A percentile compares a stretch with the other conserved stretches of the same genome.
These are phyloP conservation scores for Perizoma affinitatum DNA, from an alignment of 2,888 invertebrate genomes.

Conservation along the genomic window DNA sequence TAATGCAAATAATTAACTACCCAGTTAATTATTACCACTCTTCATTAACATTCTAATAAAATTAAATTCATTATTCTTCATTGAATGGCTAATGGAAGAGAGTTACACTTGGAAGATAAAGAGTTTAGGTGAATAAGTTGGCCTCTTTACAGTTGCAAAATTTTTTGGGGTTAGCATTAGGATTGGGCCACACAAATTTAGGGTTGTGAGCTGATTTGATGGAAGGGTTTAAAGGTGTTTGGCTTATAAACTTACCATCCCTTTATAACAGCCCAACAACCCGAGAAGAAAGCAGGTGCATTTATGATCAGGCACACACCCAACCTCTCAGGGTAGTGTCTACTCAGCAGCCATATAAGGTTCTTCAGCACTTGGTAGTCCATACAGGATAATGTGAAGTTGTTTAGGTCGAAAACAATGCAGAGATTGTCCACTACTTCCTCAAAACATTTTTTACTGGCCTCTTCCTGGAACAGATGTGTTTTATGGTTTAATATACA, in stretches of 20 bases:
- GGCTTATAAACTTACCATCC: constrained; percentile 83
- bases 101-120: too few species aligned
- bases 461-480: constrained; percentile 85
- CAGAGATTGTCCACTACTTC: constrained; percentile 91
- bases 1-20: too few species aligned
- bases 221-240: too few species aligned
- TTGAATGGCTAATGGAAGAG: too few species aligned
- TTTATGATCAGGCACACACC: constrained; percentile 91
- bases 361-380: constrained; percentile 92
- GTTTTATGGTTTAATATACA: constrained; percentile 3
- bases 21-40: too few species aligned
- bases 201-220: too few species aligned
- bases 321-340: constrained; percentile 91
- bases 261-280: constrained; percentile 91
- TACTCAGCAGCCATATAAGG: constrained; percentile 89
- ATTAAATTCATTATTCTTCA: too few species aligned
- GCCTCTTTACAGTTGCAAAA: too few species aligned
- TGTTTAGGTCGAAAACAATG: constrained; percentile 90
- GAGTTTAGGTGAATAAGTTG: too few species aligned
- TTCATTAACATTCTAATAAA: too few species aligned
- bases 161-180: background rate
- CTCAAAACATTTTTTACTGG: constrained; percentile 90
- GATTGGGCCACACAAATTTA: background rate
- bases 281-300: constrained; percentile 89
- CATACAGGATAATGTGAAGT: constrained; percentile 90